Conservation (phyloP, 1,140 invertebrate genomes). For the Paraescarpia echinospica region DNA sequence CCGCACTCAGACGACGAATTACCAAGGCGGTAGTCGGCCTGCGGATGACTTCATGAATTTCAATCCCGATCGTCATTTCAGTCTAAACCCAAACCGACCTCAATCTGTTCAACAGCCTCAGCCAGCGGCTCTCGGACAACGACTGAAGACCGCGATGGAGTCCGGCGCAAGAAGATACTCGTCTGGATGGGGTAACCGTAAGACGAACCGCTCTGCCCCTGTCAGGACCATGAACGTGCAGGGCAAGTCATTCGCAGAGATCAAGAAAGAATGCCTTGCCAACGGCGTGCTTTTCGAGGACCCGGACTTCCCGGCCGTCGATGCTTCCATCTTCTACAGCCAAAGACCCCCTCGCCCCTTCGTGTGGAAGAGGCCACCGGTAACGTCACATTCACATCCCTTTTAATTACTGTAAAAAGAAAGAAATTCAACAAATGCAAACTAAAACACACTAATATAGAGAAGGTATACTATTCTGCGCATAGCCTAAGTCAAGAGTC, state of each 20-base stretch:
- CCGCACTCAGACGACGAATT: not conserved
- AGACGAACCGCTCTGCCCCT: not conserved
- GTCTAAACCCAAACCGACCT: not conserved
- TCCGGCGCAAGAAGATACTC: not conserved
- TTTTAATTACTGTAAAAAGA: not conserved
- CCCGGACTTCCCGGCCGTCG: constrained; percentile 51
- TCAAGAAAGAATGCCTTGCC: constrained; percentile 44
- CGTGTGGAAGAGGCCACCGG: constrained; percentile 49
- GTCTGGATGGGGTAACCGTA: not conserved
- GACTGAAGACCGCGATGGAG: not conserved
- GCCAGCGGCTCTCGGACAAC: not conserved
- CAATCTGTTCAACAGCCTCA: not conserved
- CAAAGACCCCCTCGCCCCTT: constrained; percentile 39
- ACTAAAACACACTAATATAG: not conserved
- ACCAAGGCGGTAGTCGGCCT: not conserved
- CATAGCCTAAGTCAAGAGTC: not conserved
- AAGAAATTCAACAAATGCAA: not conserved
- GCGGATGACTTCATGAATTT: not conserved
- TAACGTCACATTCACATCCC: not conserved
- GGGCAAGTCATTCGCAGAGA: constrained; percentile 45
- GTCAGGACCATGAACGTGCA: not conserved
- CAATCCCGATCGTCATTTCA: not conserved
- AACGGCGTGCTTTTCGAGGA: constrained; percentile 53
- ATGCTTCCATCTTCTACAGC: constrained; percentile 51
- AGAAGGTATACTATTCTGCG: not conserved